Conservation (phyloP, 2,797 vertebrate genomes). For the Mus spretus region DNA sequence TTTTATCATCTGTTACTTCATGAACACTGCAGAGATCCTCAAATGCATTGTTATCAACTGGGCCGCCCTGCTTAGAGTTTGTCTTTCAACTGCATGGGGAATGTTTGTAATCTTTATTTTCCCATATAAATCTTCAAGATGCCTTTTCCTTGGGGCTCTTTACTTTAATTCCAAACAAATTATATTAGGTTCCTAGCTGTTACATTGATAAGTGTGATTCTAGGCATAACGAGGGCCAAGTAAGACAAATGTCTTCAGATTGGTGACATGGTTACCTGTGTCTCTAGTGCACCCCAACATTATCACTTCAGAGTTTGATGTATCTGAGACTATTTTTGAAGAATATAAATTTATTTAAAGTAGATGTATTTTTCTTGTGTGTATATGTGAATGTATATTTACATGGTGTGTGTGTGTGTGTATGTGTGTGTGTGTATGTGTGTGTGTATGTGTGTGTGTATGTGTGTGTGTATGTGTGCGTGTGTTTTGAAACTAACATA, state of each 20-base stretch:
- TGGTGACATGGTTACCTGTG: conserved; percentile 72
- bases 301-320: conserved; percentile 8
- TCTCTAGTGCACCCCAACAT: background rate
- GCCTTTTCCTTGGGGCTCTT: conserved; percentile 85
- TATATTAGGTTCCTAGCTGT: conserved; percentile 78
- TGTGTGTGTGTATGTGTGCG: background rate
- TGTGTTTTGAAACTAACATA: background rate
- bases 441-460: background rate
- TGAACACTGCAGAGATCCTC: conserved; percentile 86
- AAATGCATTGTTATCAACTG: conserved; percentile 87
- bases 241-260: conserved; percentile 80
- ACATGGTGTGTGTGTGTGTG: background rate
- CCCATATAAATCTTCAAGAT: conserved; percentile 86
- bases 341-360: conserved; percentile 53
- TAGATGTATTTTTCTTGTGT: background rate
- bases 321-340: conserved; percentile 38
- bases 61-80: conserved; percentile 83
- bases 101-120: conserved; percentile 86
- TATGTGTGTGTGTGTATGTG: background rate
- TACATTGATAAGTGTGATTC: conserved; percentile 83
- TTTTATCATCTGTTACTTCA: conserved; percentile 86
- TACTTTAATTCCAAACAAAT: conserved; percentile 87
- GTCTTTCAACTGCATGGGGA: conserved; percentile 86
- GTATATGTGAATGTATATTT: background rate
- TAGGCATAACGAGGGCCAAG: conserved; percentile 82